Percentiles rank a stretch among this genome's conserved stretches.
phyloP scores from a whole-genome alignment of 1,140 invertebrate genomes.

The Fopius arisanus region DNA sequence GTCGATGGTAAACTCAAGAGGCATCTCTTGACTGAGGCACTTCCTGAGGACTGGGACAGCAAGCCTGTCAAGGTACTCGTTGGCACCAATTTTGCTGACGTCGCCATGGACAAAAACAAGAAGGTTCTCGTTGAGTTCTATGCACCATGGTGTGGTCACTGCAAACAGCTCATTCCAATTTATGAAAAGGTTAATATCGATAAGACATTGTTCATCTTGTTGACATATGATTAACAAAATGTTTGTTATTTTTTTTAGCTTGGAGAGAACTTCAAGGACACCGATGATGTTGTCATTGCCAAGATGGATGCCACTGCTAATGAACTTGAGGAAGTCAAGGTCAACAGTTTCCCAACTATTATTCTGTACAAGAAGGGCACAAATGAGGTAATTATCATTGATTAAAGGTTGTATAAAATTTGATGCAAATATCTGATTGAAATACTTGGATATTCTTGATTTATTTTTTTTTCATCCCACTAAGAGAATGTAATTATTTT shows the following conservation, averaged over 20 bases:
- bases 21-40: constrained; percentile 91
- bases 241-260: constrained; percentile 63
- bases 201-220: constrained; percentile 4
- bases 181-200: constrained; percentile 75
- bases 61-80: constrained; percentile 94
- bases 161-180: constrained; percentile 95
- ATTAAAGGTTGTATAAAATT: constrained; percentile 25
- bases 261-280: constrained; percentile 87
- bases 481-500: constrained; percentile 38
- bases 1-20: constrained; percentile 92
- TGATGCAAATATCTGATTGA: neutral
- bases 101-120: constrained; percentile 88
- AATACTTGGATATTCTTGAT: too few relatives aligned
- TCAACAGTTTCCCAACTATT: constrained; percentile 96
- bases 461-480: neutral
- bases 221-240: constrained; percentile 1
- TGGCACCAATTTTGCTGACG: constrained; percentile 94
- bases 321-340: constrained; percentile 94
- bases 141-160: constrained; percentile 97
- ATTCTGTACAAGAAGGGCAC: constrained; percentile 93
- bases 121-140: constrained; percentile 99
- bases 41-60: constrained; percentile 98
- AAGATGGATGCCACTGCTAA: constrained; percentile 99
- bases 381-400: constrained; percentile 75
- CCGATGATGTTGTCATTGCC: constrained; percentile 88